These are phyloP conservation scores for Ptilodon capucinus DNA, from an alignment of 2,888 invertebrate genomes.

Conservation along the genomic window DNA sequence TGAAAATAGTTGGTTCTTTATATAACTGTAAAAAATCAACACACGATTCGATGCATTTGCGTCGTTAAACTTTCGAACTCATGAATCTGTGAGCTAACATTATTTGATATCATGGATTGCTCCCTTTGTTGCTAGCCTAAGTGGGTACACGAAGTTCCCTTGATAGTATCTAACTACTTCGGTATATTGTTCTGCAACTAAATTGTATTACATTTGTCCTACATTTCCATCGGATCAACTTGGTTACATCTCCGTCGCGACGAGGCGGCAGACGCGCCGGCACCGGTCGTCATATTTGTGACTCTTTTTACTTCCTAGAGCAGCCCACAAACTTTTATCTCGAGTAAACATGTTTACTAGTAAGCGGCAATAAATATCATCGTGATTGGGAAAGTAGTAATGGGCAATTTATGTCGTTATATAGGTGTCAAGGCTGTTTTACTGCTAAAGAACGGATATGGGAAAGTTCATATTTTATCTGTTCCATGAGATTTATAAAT, in stretches of 20 bases:
- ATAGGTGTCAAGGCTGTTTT: neutral
- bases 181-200: neutral
- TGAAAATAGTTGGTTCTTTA: too few relatives aligned
- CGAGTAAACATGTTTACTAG: constrained; percentile 66
- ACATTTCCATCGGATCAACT: constrained; percentile 23
- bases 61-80: too few relatives aligned
- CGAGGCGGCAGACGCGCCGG: constrained; percentile 41
- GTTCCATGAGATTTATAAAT: too few relatives aligned
- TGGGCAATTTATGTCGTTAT: neutral
- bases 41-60: too few relatives aligned
- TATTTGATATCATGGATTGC: too few relatives aligned
- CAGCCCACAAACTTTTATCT: constrained; percentile 55
- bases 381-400: constrained; percentile 2
- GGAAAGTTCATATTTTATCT: too few relatives aligned
- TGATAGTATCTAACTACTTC: too few relatives aligned
- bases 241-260: constrained; percentile 26
- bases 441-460: too few relatives aligned
- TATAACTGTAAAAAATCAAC: too few relatives aligned
- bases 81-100: too few relatives aligned
- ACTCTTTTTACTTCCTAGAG: constrained; percentile 38
- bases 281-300: constrained; percentile 53
- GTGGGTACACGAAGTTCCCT: too few relatives aligned
- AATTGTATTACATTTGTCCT: constrained; percentile 20
- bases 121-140: too few relatives aligned
- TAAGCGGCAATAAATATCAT: neutral